These are phyloP conservation scores for Melipona beecheii DNA, from an alignment of 2,888 invertebrate species.

Conservation along the genomic window DNA sequence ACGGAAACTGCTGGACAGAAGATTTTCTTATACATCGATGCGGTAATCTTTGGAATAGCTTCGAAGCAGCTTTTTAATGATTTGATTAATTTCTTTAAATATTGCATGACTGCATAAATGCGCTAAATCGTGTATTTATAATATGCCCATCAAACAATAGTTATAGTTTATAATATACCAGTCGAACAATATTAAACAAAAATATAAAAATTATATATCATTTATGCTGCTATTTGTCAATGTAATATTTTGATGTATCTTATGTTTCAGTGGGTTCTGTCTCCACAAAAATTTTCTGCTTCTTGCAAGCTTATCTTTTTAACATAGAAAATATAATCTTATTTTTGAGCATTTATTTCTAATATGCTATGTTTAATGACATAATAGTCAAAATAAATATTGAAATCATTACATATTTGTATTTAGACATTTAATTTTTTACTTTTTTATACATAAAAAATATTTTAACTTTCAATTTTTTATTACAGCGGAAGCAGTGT, in stretches of 20 bases:
- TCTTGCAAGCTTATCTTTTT: conserved; percentile 31
- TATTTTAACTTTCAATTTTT: conserved; percentile 9
- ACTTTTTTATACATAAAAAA: background rate
- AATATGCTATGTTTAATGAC: background rate
- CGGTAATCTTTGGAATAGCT: conserved; percentile 80
- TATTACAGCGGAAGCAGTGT: conserved; percentile 81
- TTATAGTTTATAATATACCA: background rate
- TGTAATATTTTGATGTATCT: conserved; percentile 38
- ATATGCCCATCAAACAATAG: background rate
- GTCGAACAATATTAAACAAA: background rate
- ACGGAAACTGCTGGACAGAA: conserved; percentile 85
- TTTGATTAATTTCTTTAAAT: conserved; percentile 53
- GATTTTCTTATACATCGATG: conserved; percentile 88
- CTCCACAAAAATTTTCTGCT: conserved; percentile 40
- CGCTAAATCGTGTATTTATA: conserved; percentile 5
- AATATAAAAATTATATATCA: conserved; percentile 26
- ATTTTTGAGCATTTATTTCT: conserved; percentile 37
- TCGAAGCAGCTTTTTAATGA: conserved; percentile 47
- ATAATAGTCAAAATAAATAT: background rate
- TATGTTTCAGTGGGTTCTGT: conserved; percentile 46
- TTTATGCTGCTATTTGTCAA: conserved; percentile 26
- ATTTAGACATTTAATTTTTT: conserved; percentile 3
- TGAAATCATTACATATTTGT: background rate
- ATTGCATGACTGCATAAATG: conserved; percentile 47
- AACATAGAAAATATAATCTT: conserved; percentile 2